A percentile compares a stretch with the other conserved stretches of the same genome.
These are phyloP conservation scores for Watsonalla cultraria DNA, from an alignment of 2,888 invertebrate genomes.

Conservation along the genomic window DNA sequence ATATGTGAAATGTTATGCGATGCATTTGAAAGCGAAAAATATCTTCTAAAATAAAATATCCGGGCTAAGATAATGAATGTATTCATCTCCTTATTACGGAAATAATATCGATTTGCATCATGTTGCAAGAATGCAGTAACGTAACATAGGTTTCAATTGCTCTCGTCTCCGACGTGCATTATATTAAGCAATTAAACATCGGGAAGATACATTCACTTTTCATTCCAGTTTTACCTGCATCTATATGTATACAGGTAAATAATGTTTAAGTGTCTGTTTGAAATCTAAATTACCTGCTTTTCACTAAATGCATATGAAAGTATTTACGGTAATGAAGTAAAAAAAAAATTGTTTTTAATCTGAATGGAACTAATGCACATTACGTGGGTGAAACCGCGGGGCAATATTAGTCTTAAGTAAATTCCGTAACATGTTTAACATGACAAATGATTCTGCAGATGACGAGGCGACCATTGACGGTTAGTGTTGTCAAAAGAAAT, in stretches of 20 bases:
- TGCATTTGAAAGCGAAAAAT: no score
- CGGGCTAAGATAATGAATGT: no score
- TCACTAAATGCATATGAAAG: no score
- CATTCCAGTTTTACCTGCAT: slow-evolving; percentile 31
- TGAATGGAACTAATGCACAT: no score
- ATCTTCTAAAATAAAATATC: no score
- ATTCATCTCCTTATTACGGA: neutral
- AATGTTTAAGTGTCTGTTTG: no score
- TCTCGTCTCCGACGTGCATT: slow-evolving; percentile 38
- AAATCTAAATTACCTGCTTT: no score
- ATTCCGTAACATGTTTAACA: slow-evolving; percentile 4
- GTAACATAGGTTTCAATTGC: slow-evolving; percentile 30
- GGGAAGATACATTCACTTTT: slow-evolving; percentile 46
- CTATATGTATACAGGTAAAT: no score
- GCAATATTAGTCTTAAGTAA: neutral
- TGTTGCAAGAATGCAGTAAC: slow-evolving; percentile 28
- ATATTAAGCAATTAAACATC: slow-evolving; percentile 34
- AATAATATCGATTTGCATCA: slow-evolving; percentile 21
- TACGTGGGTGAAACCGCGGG: neutral
- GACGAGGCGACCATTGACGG: neutral
- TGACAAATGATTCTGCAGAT: slow-evolving; percentile 4
- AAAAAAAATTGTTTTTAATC: no score
- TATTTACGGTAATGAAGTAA: no score
- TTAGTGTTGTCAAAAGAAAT: neutral
- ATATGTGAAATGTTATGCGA: no score